Percentiles rank a stretch among this genome's conserved stretches.
These are phyloP conservation scores for Tangara arthus DNA, from an alignment of 2,797 vertebrate genomes.

Conservation along the genomic window DNA sequence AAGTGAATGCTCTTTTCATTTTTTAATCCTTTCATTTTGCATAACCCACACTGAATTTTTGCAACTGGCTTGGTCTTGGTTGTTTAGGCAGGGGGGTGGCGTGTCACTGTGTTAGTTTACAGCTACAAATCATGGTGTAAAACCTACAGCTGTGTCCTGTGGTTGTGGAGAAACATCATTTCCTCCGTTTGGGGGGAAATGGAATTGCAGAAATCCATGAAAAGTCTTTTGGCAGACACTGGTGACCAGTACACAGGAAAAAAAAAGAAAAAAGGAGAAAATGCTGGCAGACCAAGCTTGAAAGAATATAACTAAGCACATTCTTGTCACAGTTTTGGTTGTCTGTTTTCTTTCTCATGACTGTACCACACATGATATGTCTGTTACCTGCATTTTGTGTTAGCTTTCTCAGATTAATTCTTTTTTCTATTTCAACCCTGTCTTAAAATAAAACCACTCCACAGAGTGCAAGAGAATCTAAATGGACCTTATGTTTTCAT, in stretches of 20 bases:
- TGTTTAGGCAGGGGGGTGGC: not conserved
- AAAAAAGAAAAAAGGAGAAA: not conserved
- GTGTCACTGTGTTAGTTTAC: not conserved
- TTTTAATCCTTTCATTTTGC: conserved; percentile 60
- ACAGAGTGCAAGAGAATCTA: not conserved
- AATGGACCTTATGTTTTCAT: not conserved
- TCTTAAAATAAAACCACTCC: not conserved
- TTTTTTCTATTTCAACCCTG: not conserved
- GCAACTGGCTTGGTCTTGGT: not conserved
- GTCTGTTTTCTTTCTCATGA: not conserved
- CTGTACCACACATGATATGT: not conserved
- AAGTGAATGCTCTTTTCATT: conserved; percentile 57
- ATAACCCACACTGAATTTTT: conserved; percentile 31
- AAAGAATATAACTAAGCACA: conserved; percentile 52
- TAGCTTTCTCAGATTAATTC: not conserved
- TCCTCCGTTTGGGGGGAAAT: conserved; percentile 21
- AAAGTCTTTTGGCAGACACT: conserved; percentile 20
- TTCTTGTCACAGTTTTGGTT: conserved; percentile 37
- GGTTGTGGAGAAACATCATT: conserved; percentile 37
- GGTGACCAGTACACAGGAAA: not conserved
- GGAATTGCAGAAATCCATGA: conserved; percentile 17
- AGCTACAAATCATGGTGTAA: not conserved
- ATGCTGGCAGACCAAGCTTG: conserved; percentile 16
- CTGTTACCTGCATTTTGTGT: not conserved
- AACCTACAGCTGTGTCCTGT: conserved; percentile 15